phyloP scores from a whole-genome alignment of 2,888 invertebrate species.

The Exephanes ischioxanthus region DNA sequence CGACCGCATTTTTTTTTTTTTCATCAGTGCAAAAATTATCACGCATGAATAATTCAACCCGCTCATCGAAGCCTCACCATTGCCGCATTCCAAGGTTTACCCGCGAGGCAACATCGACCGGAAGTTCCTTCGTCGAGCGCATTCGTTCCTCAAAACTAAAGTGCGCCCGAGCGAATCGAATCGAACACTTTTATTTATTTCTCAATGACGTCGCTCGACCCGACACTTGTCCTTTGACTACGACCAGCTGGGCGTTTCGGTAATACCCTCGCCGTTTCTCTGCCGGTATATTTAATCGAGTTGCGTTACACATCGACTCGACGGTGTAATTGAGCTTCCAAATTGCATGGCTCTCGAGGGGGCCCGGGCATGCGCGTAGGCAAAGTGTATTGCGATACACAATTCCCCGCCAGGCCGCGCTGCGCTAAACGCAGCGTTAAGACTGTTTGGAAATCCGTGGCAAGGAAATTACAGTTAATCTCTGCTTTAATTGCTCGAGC shows the following conservation, averaged over 20 bases:
- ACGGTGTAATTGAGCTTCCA: constrained; percentile 6
- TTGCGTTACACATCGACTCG: not conserved
- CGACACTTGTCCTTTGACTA: not conserved
- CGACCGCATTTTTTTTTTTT: too few species aligned
- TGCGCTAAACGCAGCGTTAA: not conserved
- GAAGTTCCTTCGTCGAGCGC: not conserved
- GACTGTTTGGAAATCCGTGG: not conserved
- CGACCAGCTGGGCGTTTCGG: not conserved
- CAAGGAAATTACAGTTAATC: not conserved
- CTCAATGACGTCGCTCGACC: not conserved
- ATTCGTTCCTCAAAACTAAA: not conserved
- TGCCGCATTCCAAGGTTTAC: too few species aligned
- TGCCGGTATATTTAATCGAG: constrained; percentile 23
- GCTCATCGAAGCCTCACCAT: not conserved
- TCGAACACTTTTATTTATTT: not conserved
- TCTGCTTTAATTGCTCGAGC: not conserved
- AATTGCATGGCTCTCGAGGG: constrained; percentile 12
- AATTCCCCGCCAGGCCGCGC: not conserved
- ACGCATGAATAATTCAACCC: not conserved
- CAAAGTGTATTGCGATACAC: not conserved
- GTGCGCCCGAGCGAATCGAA: not conserved
- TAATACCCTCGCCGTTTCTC: constrained; percentile 1
- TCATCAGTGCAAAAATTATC: not conserved
- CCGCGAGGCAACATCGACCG: not conserved
- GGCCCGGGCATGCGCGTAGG: not conserved